Evolutionary conservation across 2,113 vertebrate genomes (phyloP), one percentile per base, ranked within the genome.

Genomic region (Elephas maximus): DNA sequence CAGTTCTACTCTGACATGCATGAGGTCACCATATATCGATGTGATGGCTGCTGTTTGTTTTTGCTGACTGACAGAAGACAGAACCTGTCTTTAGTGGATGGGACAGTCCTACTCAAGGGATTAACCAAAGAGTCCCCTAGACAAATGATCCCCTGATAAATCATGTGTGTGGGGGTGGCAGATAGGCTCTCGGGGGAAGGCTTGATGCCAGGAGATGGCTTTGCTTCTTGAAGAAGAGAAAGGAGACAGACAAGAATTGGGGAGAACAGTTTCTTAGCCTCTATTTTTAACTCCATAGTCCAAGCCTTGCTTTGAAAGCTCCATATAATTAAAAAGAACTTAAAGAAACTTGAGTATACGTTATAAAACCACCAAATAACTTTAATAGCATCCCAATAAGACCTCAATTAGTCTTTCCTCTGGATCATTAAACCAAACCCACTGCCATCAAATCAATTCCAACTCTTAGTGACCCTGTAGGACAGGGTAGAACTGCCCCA

Each of bases 281-380:
- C 15, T 93, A 33, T 91, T 92, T 92, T 93, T 93, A 89, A 67
- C 91, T 93, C 79, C 41, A n/a, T 26, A 37, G 53, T 65, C 24
- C 37, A 78, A 78, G 63, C 41, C 67, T 96, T 91, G 71, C 80
- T 96, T 97, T 93, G 97, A 96, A 96, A 97, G 37, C 71, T 90
- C 91, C 62, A 90, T 85, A 89, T 81, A 97, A 97, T 95, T 95
- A 95, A 93, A 98, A 96, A 95, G 80, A 65, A 96, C 0, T 81
- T 91, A 30, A 90, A 94, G 63, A 88, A 97, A 95, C 80, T 77
- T 6, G 62, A 97, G 71, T 69, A 94, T 93, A 96, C 95, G 97
- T 84, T 95, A 81, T 95, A 76, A 82, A 48, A 80, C 93, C 74
- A 65, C 83, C 79, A 93, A 95, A 92, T 88, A 95, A 94, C 17